These are phyloP conservation scores for Pseudobourletiella spinata DNA, from an alignment of 1,140 invertebrate species.

Conservation along the genomic window DNA sequence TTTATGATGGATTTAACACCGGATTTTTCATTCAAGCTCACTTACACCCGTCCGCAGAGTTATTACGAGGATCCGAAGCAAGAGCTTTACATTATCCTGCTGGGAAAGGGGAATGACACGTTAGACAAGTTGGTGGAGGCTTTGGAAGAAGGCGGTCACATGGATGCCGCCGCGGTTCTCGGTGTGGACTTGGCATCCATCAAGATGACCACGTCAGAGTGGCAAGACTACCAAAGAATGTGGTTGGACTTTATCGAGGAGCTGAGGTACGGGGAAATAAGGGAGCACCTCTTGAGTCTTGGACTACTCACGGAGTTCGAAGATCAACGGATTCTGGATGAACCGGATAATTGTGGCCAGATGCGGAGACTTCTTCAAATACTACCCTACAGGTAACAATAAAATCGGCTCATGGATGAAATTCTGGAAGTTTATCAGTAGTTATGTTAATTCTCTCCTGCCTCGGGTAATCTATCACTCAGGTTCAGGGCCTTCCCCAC, in stretches of 20 bases:
- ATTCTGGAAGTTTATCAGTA: no score
- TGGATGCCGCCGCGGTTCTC: constrained; percentile 4
- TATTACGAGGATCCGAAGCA: constrained; percentile 3
- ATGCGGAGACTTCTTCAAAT: not conserved
- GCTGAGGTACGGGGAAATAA: not conserved
- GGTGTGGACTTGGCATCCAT: not conserved
- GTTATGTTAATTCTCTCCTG: no score
- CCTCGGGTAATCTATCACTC: no score
- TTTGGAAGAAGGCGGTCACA: not conserved
- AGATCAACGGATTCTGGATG: not conserved
- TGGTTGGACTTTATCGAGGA: not conserved
- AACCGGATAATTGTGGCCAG: not conserved
- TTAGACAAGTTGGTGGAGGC: not conserved
- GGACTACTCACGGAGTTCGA: not conserved
- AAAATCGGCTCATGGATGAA: not conserved
- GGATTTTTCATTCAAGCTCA: no score
- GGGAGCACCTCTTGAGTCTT: not conserved
- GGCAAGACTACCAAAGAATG: not conserved
- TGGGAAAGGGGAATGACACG: not conserved
- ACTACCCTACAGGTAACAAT: constrained; percentile 1
- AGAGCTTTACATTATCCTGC: constrained; percentile 5
- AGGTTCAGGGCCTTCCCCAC: no score
- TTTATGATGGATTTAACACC: no score
- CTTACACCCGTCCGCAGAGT: no score
- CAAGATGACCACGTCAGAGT: not conserved